Evolutionary conservation across 2,888 invertebrate genomes (phyloP), one percentile per base, ranked within the genome.

Genomic region (Thyatira batis): DNA sequence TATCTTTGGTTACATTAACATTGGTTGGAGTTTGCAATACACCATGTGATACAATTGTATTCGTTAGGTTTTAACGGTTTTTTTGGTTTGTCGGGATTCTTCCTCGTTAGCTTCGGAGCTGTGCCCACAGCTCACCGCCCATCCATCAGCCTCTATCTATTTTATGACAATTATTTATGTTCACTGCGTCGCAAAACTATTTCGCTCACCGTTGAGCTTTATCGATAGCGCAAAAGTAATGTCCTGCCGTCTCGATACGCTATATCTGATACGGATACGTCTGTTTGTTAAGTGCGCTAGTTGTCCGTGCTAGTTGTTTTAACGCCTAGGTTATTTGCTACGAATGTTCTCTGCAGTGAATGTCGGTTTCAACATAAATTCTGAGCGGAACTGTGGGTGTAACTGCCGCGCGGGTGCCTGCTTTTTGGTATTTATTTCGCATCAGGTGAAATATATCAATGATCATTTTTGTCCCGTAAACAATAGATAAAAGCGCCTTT

Each of bases 131-230:
- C 75, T 77, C 85, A 63, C 74, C 66, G 74, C 75, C 78, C 85
- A 91, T 92, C 90, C 88, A 87, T 90, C 91, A 90, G 76, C 60
- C 73, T 71, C 82, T 91, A 90, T 92, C 92, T 89, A 73, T 80
- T 84, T 85, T 89, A 90, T 91, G 91, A 92, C 89, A 92, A 90
- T 89, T 88, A 92, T 92, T 92, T 92, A 92, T 91, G 89, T 87
- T 86, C 79, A 73, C 84, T 78, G 84, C 80, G 78, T 79, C 75
- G 85, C 84, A 85, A 86, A 89, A 87, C 89, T 90, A 90, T 91
- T 90, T 87, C 89, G 85, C 89, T 89, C 84, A 85, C 89, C 80
- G 89, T 87, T 92, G 88, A 89, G 92, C 90, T 87, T 91, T 89
- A 90, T 92, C 91, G 91, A 92, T 91, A 89, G 84, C 76, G 85